phyloP scores from a whole-genome alignment of 2,888 invertebrate genomes.

The Macaria notata region DNA sequence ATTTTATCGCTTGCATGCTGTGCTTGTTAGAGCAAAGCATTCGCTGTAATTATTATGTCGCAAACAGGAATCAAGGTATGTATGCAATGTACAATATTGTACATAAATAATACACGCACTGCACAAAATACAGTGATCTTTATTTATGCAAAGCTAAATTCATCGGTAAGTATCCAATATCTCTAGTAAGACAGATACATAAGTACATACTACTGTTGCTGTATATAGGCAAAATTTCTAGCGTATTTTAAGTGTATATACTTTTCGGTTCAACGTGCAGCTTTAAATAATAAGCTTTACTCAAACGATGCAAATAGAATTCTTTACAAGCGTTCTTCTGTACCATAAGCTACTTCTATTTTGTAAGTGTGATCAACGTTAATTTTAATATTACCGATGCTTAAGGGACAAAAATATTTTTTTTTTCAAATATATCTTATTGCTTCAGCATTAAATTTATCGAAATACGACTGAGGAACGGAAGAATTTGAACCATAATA shows the following conservation, averaged over 20 bases:
- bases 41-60: constrained; percentile 36
- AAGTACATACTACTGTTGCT: constrained; percentile 46
- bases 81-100: constrained; percentile 36
- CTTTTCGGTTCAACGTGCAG: constrained; percentile 48
- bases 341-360: constrained; percentile 3
- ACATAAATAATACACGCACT: constrained; percentile 25
- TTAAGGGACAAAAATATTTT: too few species aligned
- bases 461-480: too few species aligned
- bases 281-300: constrained; percentile 37
- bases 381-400: too few species aligned
- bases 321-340: background rate
- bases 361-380: too few species aligned
- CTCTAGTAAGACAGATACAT: too few species aligned
- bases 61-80: constrained; percentile 47
- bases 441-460: too few species aligned
- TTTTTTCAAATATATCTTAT: too few species aligned
- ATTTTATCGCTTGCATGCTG: constrained; percentile 39
- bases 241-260: constrained; percentile 45
- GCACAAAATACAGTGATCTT: background rate
- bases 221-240: constrained; percentile 61
- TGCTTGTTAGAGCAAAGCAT: constrained; percentile 39
- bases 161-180: too few species aligned
- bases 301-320: background rate
- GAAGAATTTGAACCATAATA: too few species aligned
- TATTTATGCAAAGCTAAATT: too few species aligned